Evolutionary conservation across 2,797 vertebrate species (phyloP), one percentile per base, ranked within the genome.

Genomic region (Arctocebus calabarensis): DNA sequence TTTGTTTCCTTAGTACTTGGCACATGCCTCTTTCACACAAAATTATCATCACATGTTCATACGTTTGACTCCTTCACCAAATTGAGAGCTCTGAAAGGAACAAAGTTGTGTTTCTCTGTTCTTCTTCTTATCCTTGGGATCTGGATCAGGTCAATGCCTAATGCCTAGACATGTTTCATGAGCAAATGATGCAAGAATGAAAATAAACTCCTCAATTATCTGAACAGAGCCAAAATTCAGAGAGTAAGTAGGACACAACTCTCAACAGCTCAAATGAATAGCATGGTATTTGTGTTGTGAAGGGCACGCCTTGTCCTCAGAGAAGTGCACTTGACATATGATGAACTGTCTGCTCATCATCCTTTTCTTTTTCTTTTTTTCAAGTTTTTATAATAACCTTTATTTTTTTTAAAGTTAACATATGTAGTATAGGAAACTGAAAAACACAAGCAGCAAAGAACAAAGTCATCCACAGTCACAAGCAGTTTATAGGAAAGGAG

Each of bases 101-200:
- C 2, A 34, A 75, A 2, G 1, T 1, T n/a, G 37, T 13, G 7
- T 14, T 81, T 74, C 9, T 57, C 29, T 83, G 12, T 73, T 75
- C 29, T 78, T 71, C n/a, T 90, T 66, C 43, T 59, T 34, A 11
- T 86, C 27, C 32, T 68, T 0, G 55, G 23, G 48, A 45, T 37
- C 29, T 73, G 37, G 27, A 5, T 17, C 2, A 77, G 37, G 23
- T 81, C 29, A 61, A 57, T 73, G 29, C 12, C 48, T 19, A 27
- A 57, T 20, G 48, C 48, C 48, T 52, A 16, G 16, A 79, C 82
- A 79, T 84, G 8, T 61, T 90, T 75, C 66, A 32, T 71, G n/a
- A 84, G 12, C 61, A 29, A 66, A 71, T 75, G 43, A 86, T 62
- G 23, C 84, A 96, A 94, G 29, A 81, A 29, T 83, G 12, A 22